Evolutionary conservation across 2,888 invertebrate species (phyloP), one percentile per base, ranked within the genome.

Genomic region (Galeruca laticollis): DNA sequence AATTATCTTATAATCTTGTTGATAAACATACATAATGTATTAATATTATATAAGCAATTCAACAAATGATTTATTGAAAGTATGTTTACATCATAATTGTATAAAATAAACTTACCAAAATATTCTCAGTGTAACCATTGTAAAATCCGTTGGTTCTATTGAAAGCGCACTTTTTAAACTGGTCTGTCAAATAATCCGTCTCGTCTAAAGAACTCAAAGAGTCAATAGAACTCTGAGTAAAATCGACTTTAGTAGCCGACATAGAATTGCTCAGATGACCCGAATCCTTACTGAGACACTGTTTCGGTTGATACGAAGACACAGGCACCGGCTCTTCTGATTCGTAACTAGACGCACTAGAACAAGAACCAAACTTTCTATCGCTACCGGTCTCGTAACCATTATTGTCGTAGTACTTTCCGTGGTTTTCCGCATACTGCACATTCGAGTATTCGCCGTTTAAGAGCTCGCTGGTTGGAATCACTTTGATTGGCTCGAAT

Each of bases 401-500:
- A 72, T 84, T 84, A 66, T 82, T 81, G 71, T 83, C 81, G 70
- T 81, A 80, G 59, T 76, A 81, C 26, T 72, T 68, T 40, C 77
- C 78, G 70, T 79, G 78, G 64, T 70, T 71, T 43, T 80, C 77
- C n/a, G 68, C 49, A 67, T 73, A 74, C 65, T 73, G 74, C 6
- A 74, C 70, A 51, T 74, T 73, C 47, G 73, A 74, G 73, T 81
- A 84, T 70, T 82, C 79, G 35, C 81, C 82, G 73, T 83, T 83
- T 9, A 80, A 68, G 69, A 85, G 74, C 67, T 85, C 84, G 3
- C 84, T 78, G 4, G 82, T 82, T 3, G 85, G 85, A 63, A 85
- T 80, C 37, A 86, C 82, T 76, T 84, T 84, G 56, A 86, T 82
- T 51, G 91, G 91, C 80, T 91, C 90, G 89, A 90, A 91, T 73